phyloP scores from a whole-genome alignment of 2,888 invertebrate genomes.

The Palloptera scutellata region DNA sequence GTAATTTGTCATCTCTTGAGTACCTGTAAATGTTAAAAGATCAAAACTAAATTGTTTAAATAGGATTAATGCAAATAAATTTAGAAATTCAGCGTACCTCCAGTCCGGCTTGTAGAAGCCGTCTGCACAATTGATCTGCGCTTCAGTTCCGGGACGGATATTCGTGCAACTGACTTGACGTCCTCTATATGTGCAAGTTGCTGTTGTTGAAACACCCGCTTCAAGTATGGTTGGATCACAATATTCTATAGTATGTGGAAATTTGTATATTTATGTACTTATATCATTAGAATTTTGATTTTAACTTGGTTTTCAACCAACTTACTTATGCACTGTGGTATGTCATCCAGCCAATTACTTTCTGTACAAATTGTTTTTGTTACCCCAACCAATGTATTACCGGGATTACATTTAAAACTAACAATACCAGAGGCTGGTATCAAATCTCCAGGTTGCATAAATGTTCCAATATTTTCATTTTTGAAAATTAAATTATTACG shows the following conservation, averaged over 20 bases:
- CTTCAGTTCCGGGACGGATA: conserved; percentile 22
- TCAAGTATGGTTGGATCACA: conserved; percentile 23
- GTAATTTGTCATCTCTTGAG: background rate
- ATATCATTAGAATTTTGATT: too few species aligned
- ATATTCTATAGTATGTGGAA: conserved; percentile 18
- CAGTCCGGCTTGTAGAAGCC: conserved; percentile 1
- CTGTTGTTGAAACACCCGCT: conserved; percentile 17
- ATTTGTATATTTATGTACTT: too few species aligned
- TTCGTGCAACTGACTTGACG: conserved; percentile 14
- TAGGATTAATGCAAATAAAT: too few species aligned
- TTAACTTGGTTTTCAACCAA: background rate
- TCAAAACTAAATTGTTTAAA: too few species aligned
- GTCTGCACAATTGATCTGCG: conserved; percentile 21
- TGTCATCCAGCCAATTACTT: background rate
- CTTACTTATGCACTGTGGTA: conserved; percentile 23
- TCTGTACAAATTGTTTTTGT: background rate
- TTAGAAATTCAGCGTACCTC: too few species aligned
- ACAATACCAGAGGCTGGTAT: background rate
- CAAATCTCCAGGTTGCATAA: background rate
- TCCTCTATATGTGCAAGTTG: conserved; percentile 6
- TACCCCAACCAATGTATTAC: background rate
- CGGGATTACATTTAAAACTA: background rate
- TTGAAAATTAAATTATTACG: conserved; percentile 15
- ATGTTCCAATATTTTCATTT: conserved; percentile 5
- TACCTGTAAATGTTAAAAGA: too few species aligned